Evolutionary conservation across 2,888 invertebrate species (phyloP), one percentile per base, ranked within the genome.

Genomic region (Furcula furcula): DNA sequence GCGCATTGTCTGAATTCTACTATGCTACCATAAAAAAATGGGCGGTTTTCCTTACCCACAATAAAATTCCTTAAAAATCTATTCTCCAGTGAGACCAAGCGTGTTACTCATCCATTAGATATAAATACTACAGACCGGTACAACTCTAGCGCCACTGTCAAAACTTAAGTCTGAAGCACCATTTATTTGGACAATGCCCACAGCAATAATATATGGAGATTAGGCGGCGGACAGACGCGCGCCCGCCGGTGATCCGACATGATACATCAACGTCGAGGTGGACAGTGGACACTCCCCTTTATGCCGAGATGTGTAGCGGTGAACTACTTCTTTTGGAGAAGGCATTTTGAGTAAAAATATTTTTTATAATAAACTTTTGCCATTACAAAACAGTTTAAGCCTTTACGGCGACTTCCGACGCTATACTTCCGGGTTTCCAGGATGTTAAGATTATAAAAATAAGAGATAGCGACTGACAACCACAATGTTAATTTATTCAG

Each of bases 181-280:
- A 87, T 87, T 86, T 86, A 78, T 87, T 84, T 83, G 85, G 75
- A 78, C 82, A 81, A 79, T 82, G 81, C 77, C 81, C 83, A 66
- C 67, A 62, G 73, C 48, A 52, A 75, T 84, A 85, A 86, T 86
- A 80, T 86, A 86, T 86, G 86, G 86, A 87, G 86, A 87, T 87
- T 87, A 87, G 85, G 86, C 71, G 70, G 81, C 72, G 82, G 86
- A 86, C 86, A 84, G 86, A 84, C 84, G 86, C 76, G 80, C 61
- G 55, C 61, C 59, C 64, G 62, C 69, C 71, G 69, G 65, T 88
- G 87, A 88, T 84, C 88, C 88, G 80, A 75, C 82, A 79, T 85
- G 83, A 89, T 89, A 88, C 88, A 88, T 89, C 89, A 89, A 88
- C 84, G 89, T 89, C 89, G 65, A 41, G 45, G 57, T 65, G 77